Conservation (phyloP, 2,888 invertebrate species). For the Metalampra italica region DNA sequence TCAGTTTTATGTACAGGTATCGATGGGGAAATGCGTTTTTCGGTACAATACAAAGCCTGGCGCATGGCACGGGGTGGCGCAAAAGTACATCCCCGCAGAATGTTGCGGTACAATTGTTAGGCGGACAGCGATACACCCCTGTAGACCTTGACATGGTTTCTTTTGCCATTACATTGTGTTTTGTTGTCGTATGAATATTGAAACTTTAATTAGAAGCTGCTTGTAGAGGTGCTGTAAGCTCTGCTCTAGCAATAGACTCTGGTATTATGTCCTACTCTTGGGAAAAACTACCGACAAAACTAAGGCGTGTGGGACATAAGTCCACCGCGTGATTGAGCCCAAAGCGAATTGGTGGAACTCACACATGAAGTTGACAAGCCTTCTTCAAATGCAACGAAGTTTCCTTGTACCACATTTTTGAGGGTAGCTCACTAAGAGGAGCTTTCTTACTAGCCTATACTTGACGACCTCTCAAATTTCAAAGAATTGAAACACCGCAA, state of each 20-base stretch:
- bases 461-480: too few relatives aligned
- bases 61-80: constrained; percentile 50
- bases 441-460: too few relatives aligned
- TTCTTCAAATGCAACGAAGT: too few relatives aligned
- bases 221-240: too few relatives aligned
- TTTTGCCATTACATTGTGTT: background rate
- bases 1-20: constrained; percentile 6
- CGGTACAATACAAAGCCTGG: constrained; percentile 37
- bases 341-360: too few relatives aligned
- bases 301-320: background rate
- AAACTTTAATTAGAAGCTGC: background rate
- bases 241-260: too few relatives aligned
- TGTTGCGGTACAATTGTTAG: constrained; percentile 21
- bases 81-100: constrained; percentile 26
- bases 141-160: constrained; percentile 8
- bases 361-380: too few relatives aligned
- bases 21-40: constrained; percentile 62
- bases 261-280: too few relatives aligned
- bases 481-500: too few relatives aligned
- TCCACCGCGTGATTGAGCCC: too few relatives aligned
- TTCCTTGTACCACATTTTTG: too few relatives aligned
- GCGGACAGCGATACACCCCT: constrained; percentile 18
- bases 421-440: too few relatives aligned
- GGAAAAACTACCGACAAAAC: background rate
- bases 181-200: background rate